Percentiles rank a stretch among this genome's conserved stretches.
Conservation (phyloP, 23 tunicate species). For the Ascidia mentula region DNA sequence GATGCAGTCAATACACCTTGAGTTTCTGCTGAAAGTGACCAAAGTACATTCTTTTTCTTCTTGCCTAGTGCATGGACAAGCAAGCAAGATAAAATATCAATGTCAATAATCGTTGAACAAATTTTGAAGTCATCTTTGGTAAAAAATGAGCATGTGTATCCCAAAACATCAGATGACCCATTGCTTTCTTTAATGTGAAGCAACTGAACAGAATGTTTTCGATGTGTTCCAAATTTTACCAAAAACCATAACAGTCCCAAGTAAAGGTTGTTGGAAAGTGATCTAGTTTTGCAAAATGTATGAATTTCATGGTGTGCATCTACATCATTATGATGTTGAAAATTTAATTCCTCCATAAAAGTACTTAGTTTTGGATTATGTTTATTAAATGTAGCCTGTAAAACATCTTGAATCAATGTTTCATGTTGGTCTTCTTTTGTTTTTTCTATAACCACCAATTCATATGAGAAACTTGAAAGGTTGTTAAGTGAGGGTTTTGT, state of each 20-base stretch:
- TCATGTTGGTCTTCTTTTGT: not conserved
- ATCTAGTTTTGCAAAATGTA: too few relatives aligned
- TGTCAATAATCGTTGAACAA: not conserved
- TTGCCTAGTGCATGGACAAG: not conserved
- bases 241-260: too few relatives aligned
- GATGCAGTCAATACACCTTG: not conserved
- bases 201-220: too few relatives aligned
- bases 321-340: too few relatives aligned
- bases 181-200: too few relatives aligned
- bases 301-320: too few relatives aligned
- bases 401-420: too few relatives aligned
- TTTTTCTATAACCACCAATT: not conserved
- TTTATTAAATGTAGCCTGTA: too few relatives aligned
- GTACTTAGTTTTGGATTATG: too few relatives aligned
- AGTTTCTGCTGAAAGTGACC: not conserved
- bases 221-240: too few relatives aligned
- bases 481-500: not conserved
- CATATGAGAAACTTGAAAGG: not conserved
- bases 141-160: not conserved
- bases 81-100: not conserved
- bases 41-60: not conserved
- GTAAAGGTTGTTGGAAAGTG: too few relatives aligned
- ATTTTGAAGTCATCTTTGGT: not conserved
- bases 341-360: too few relatives aligned
- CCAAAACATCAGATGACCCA: not conserved